Base-by-base conservation (phyloP, 2,888 invertebrate genomes). In the Leucophenga maculata region DNA sequence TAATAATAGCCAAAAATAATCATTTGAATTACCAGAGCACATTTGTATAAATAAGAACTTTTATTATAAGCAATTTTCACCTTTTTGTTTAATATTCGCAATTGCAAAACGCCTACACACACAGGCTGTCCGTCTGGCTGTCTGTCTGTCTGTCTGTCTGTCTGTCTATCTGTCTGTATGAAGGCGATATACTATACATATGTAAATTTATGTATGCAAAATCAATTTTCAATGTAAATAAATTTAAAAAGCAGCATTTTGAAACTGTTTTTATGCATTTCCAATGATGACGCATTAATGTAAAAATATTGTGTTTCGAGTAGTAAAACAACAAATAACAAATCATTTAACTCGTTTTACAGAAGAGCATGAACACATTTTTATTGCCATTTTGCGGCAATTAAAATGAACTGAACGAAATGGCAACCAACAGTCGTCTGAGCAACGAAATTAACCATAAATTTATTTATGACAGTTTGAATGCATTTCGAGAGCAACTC, bases 391-490 rank as follows among this genome's bases (percentile, higher is more conserved):
- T 39, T 39, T 39, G 39, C 39, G 39, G 39, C 39, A 39, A 39
- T 39, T 39, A 39, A 39, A 39, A 39, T 1, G 1, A 39, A 39
- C 8, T 39, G 39, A 39, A 39, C 39, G 8, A 13, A 62, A 39
- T 18, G 31, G 20, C 20, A 39, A 9, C 14, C 46, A 16, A 62
- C 62, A 67, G 70, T 65, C 26, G 54, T 74, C 48, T 71, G 71
- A 76, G 78, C 75, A 74, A 83, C 79, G 81, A 79, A 81, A 69
- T 76, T 67, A 69, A 69, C 74, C 69, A 72, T 82, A 75, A 80
- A 82, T 83, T 73, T 82, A 83, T 77, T 80, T 82, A 82, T 80
- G 83, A 82, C 83, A 81, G 3, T 77, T 77, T 79, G 16, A 78
- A 81, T 73, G 74, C 75, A 81, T 72, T 79, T 73, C 39, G 39